Evolutionary conservation across 2,888 invertebrate species (phyloP).

Genomic region (Diplazon laetatorius): DNA sequence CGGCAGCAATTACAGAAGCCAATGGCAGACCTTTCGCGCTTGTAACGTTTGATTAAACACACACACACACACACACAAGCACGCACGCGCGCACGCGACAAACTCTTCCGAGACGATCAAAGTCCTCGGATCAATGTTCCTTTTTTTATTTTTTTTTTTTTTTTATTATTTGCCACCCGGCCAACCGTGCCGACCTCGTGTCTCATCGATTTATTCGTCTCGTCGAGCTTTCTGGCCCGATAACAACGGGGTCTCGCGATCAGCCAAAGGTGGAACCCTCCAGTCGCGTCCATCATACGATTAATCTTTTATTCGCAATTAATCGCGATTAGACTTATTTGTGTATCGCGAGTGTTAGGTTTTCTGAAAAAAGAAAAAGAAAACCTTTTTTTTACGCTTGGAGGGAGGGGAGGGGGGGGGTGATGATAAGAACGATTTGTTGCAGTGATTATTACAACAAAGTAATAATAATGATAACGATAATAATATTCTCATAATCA

Average conservation of each 20-base stretch:
- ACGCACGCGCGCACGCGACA: too few species aligned
- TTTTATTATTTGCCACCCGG: not conserved
- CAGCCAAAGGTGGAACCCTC: not conserved
- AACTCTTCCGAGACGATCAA: conserved; percentile 27
- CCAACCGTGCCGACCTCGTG: not conserved
- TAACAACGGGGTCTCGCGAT: not conserved
- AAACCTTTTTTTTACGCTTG: too few species aligned
- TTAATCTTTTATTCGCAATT: conserved; percentile 2
- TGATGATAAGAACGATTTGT: too few species aligned
- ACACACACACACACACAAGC: too few species aligned
- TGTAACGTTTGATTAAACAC: conserved; percentile 14
- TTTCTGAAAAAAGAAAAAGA: too few species aligned
- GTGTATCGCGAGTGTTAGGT: too few species aligned
- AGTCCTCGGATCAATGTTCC: conserved; percentile 20
- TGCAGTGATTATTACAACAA: too few species aligned
- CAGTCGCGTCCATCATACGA: not conserved
- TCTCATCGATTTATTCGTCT: conserved; percentile 13
- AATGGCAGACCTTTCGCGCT: conserved; percentile 4
- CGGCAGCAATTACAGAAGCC: conserved; percentile 25
- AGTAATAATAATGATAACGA: too few species aligned
- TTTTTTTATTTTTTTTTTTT: not conserved
- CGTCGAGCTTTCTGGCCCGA: not conserved
- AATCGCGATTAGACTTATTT: too few species aligned
- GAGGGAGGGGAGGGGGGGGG: too few species aligned
- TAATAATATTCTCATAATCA: too few species aligned